A percentile compares a stretch with the other conserved stretches of the same genome.
These are phyloP conservation scores for Montipora capricornis DNA, from an alignment of 64 coral and sea anemone genomes.

Conservation along the genomic window DNA sequence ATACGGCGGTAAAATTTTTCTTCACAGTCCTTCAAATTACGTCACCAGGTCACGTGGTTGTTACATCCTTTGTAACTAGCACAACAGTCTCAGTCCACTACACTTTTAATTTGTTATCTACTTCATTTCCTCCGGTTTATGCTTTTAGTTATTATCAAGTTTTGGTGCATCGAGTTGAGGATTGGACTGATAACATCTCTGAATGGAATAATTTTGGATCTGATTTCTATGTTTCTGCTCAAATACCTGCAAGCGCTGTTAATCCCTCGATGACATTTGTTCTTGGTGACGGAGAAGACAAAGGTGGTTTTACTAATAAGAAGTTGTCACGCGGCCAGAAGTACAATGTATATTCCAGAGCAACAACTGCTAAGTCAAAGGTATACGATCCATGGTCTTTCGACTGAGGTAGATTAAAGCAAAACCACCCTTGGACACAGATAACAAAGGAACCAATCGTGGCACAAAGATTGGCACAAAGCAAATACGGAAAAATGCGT, in stretches of 20 bases:
- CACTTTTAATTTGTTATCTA: too few species aligned
- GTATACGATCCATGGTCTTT: not conserved
- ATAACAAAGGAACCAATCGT: too few species aligned
- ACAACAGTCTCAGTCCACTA: too few species aligned
- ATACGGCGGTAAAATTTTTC: too few species aligned
- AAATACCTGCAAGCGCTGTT: not conserved
- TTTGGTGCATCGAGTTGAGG: not conserved
- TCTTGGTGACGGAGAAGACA: conserved; percentile 2
- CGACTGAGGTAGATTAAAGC: too few species aligned
- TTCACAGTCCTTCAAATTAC: too few species aligned
- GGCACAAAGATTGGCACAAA: too few species aligned
- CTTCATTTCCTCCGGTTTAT: not conserved
- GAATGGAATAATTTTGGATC: not conserved
- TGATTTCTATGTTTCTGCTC: not conserved
- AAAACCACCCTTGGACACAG: too few species aligned
- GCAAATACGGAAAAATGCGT: too few species aligned
- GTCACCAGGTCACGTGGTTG: too few species aligned
- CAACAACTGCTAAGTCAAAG: not conserved
- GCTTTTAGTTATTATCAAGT: not conserved
- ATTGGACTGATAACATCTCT: not conserved
- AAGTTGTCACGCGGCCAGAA: not conserved
- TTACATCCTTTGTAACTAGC: too few species aligned
- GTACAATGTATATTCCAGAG: conserved; percentile 54
- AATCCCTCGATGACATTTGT: not conserved
- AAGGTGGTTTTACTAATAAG: not conserved